These are phyloP conservation scores for Copsychus sechellarum DNA, from an alignment of 2,113 vertebrate genomes.

Conservation along the genomic window DNA sequence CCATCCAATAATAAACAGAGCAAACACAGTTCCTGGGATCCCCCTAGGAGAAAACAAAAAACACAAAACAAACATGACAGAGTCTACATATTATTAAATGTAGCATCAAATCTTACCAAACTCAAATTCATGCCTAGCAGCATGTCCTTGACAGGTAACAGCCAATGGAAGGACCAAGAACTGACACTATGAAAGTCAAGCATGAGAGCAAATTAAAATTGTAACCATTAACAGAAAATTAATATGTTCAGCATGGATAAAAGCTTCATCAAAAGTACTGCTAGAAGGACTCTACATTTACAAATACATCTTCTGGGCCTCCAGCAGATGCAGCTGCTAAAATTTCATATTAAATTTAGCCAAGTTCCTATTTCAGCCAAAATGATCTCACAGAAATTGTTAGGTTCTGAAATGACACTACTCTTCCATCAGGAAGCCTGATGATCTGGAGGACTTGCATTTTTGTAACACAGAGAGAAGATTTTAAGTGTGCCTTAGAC, in stretches of 20 bases:
- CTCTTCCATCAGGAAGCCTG: not conserved
- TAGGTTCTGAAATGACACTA: not conserved
- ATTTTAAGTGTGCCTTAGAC: not conserved
- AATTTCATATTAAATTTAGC: not conserved
- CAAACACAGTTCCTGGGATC: conserved; percentile 70
- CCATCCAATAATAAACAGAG: conserved; percentile 81
- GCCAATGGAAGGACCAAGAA: not conserved
- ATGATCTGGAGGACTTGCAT: not conserved
- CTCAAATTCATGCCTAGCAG: not conserved
- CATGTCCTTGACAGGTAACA: not conserved
- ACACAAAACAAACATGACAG: not conserved
- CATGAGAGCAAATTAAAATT: not conserved
- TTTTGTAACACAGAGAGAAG: not conserved
- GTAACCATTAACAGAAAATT: not conserved
- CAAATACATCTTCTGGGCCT: not conserved
- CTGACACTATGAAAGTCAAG: not conserved
- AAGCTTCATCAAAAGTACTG: not conserved
- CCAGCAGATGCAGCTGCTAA: not conserved
- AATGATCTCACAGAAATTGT: not conserved
- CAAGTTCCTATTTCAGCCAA: not conserved
- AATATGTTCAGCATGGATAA: not conserved
- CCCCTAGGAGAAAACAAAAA: conserved; percentile 72
- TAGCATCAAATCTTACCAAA: not conserved
- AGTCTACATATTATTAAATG: not conserved
- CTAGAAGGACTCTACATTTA: not conserved